Percentiles rank a stretch among this genome's conserved stretches.
These are phyloP conservation scores for Drosophila varians DNA, from an alignment of 1,140 invertebrate species.

Conservation along the genomic window DNA sequence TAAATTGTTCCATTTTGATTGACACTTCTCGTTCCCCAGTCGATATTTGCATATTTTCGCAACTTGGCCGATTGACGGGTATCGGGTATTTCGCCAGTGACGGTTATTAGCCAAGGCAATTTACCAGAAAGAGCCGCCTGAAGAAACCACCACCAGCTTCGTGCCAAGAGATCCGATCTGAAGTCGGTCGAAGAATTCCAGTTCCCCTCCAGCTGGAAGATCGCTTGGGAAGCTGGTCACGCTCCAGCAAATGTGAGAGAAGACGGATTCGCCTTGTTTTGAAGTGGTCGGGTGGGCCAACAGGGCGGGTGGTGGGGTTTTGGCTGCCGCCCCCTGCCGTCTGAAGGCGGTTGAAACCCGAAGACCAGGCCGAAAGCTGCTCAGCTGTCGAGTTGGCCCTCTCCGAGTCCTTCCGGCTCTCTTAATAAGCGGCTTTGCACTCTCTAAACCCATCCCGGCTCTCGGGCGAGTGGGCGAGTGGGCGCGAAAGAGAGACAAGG, in stretches of 20 bases:
- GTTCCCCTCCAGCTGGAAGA: conserved; percentile 21
- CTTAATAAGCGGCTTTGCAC: conserved; percentile 7
- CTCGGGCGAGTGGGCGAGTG: conserved; percentile 4
- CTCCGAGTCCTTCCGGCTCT: conserved; percentile 13
- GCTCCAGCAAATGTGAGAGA: conserved; percentile 32
- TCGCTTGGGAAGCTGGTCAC: conserved; percentile 9
- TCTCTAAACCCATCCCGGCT: conserved; percentile 1
- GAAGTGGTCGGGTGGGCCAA: background rate
- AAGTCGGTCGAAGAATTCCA: conserved; percentile 21
- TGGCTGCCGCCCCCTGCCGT: background rate
- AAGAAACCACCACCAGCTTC: conserved; percentile 4
- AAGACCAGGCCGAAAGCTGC: conserved; percentile 29
- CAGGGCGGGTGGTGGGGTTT: too few species aligned
- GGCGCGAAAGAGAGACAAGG: conserved; percentile 31
- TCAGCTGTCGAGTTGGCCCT: conserved; percentile 8
- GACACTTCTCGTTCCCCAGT: background rate
- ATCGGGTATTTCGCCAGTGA: conserved; percentile 9
- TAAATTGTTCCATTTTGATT: background rate
- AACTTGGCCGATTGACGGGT: background rate
- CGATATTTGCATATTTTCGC: background rate
- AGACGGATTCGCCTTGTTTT: conserved; percentile 27
- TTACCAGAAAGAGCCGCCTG: conserved; percentile 2
- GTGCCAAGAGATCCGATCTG: conserved; percentile 6
- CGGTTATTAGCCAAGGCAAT: conserved; percentile 10
- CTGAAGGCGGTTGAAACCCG: conserved; percentile 6